A percentile compares a stretch with the other conserved stretches of the same genome.
These are phyloP conservation scores for Spicauda simplicius DNA, from an alignment of 2,888 invertebrate species.

Conservation along the genomic window DNA sequence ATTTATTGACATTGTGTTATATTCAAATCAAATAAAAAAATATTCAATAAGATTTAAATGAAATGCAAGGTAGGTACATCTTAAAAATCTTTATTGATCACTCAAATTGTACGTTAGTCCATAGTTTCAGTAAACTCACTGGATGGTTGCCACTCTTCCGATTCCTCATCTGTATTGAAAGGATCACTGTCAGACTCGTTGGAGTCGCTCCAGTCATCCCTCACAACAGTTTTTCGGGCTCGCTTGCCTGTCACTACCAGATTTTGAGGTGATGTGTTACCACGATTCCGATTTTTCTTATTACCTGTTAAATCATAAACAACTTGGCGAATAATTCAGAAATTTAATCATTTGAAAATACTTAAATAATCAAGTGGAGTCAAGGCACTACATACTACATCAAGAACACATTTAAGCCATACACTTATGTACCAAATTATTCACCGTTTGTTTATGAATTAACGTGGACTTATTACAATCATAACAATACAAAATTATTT, in stretches of 20 bases:
- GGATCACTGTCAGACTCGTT: slow-evolving; percentile 74
- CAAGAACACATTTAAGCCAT: slow-evolving; percentile 6
- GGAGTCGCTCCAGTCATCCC: slow-evolving; percentile 51
- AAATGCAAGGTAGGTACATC: neutral
- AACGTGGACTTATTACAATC: neutral
- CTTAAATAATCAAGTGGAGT: neutral
- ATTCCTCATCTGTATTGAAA: slow-evolving; percentile 76
- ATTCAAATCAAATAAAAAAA: too few species aligned
- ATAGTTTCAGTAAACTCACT: slow-evolving; percentile 19
- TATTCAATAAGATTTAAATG: too few species aligned
- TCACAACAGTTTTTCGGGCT: slow-evolving; percentile 52
- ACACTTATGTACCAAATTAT: slow-evolving; percentile 1
- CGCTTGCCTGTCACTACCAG: slow-evolving; percentile 53
- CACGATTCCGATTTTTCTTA: slow-evolving; percentile 32
- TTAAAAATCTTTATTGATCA: neutral
- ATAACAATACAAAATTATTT: neutral
- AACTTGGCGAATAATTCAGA: neutral
- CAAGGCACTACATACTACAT: slow-evolving; percentile 30
- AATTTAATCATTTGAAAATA: neutral
- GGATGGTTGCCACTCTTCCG: slow-evolving; percentile 78
- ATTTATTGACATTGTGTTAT: too few species aligned
- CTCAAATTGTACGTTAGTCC: slow-evolving; percentile 13
- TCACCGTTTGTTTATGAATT: slow-evolving; percentile 27
- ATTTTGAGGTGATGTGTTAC: slow-evolving; percentile 38
- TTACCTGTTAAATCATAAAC: slow-evolving; percentile 42